Evolutionary conservation across 2,113 vertebrate genomes (phyloP), one percentile per base, ranked within the genome.

Genomic region (Chrysochloris asiatica): DNA sequence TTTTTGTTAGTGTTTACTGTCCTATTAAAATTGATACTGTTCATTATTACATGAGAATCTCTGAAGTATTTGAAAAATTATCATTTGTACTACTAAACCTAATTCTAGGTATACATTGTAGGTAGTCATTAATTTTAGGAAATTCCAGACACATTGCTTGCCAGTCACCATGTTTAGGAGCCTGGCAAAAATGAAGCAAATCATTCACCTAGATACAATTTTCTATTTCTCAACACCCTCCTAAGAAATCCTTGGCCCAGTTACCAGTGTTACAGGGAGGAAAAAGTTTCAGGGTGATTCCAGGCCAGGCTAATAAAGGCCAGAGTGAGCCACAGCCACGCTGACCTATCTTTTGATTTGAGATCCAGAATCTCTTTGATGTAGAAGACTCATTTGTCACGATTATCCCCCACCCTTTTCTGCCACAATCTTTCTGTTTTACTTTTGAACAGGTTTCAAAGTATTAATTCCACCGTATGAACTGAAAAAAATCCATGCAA

Each of bases 381-480:
- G 6, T n/a, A 63, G 30, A 38, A 41, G 16, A n/a, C 17, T 73
- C 50, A 52, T 24, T 65, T 84, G 13, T 28, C 13, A 26, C 3
- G 59, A 0, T 52, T 28, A 75, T 26, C 47, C 9, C 28, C 16
- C 2, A 6, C 1, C 6, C n/a, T 67, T 14, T 80, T 69, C 19
- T 78, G 10, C 4, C 79, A 14, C 16, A 38, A 4, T 72, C n/a
- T 78, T 69, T 61, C 28, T 30, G 21, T 43, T 19, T 71, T 87
- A 52, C 14, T 54, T 90, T 85, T 78, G 30, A 22, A 83, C 83
- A 8, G 52, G 36, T 43, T 86, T 94, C 33, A 94, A 86, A 19
- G 61, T 17, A 72, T 56, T 77, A 73, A 71, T 90, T 86, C 26
- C 69, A 47, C 30, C 30, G 67, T 56, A 36, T 47, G 28, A 77